phyloP scores from a whole-genome alignment of 2,113 vertebrate genomes.

The Ceratotherium simum region DNA sequence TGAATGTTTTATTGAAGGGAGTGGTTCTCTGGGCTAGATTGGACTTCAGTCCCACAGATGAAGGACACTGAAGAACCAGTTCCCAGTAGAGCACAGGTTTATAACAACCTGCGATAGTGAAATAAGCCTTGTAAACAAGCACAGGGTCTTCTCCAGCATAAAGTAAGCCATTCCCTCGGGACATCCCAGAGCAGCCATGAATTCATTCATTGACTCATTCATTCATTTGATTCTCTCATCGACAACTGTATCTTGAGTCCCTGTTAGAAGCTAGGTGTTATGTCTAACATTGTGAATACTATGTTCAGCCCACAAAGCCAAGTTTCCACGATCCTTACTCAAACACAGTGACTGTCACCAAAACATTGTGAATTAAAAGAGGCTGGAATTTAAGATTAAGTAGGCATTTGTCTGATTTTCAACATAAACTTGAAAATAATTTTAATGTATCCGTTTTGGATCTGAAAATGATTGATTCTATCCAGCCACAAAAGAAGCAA shows the following conservation, averaged over 20 bases:
- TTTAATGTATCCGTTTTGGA: not conserved
- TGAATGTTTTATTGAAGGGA: not conserved
- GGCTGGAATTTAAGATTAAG: not conserved
- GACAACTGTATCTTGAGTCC: not conserved
- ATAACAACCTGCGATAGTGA: not conserved
- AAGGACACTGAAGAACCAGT: not conserved
- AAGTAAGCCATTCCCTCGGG: not conserved
- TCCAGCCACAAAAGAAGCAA: not conserved
- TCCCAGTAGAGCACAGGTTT: not conserved
- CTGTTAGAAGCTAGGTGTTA: not conserved
- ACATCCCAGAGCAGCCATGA: not conserved
- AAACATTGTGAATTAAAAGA: not conserved
- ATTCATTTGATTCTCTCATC: not conserved
- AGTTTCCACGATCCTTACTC: too few relatives aligned
- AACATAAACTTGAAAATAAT: not conserved
- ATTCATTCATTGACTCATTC: not conserved
- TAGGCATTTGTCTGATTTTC: not conserved
- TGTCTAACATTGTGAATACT: too few relatives aligned
- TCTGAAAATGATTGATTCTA: not conserved
- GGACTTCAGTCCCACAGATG: not conserved
- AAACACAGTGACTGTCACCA: not conserved
- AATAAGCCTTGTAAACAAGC: rapidly evolving
- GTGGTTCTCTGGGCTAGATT: not conserved
- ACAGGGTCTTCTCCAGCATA: too few relatives aligned
- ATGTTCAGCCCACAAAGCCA: not conserved